A percentile compares a stretch with the other conserved stretches of the same genome.
These are phyloP conservation scores for Rhingia rostrata DNA, from an alignment of 2,888 invertebrate species.

Conservation along the genomic window DNA sequence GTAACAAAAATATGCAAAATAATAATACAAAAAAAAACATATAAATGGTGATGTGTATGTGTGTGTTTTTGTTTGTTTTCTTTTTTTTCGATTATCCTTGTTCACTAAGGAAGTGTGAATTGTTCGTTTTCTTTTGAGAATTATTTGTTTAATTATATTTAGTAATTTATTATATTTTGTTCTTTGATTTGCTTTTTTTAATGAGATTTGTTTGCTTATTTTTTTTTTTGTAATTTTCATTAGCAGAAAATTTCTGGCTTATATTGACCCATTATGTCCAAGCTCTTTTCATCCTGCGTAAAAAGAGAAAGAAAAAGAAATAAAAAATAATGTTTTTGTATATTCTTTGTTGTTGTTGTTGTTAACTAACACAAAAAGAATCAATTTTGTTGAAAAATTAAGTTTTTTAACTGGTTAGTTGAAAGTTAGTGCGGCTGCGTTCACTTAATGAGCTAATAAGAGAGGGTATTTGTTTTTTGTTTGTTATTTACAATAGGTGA, in stretches of 20 bases:
- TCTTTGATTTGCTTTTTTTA: conserved; percentile 58
- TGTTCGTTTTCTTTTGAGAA: conserved; percentile 52
- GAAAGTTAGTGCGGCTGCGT: conserved; percentile 68
- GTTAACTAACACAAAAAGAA: conserved; percentile 41
- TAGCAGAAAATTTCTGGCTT: conserved; percentile 92
- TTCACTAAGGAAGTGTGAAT: conserved; percentile 58
- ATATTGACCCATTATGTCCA: conserved; percentile 91
- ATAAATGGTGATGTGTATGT: conserved; percentile 55
- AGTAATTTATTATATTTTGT: conserved; percentile 56
- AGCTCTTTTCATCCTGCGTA: conserved; percentile 87
- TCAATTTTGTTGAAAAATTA: conserved; percentile 22
- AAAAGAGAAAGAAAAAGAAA: conserved; percentile 82
- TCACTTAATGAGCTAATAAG: conserved; percentile 53
- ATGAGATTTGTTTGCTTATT: conserved; percentile 74
- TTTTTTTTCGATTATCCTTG: conserved; percentile 68
- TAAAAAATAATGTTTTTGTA: conserved; percentile 30
- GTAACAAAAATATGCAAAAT: conserved; percentile 41
- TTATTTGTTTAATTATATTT: conserved; percentile 58
- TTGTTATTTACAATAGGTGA: conserved; percentile 50
- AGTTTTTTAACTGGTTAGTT: conserved; percentile 53
- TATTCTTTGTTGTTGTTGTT: conserved; percentile 47
- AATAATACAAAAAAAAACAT: conserved; percentile 43
- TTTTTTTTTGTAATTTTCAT: conserved; percentile 75
- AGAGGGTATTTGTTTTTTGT: background rate
- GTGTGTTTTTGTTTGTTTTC: too few species aligned